Evolutionary conservation across 2,888 invertebrate species (phyloP), one percentile per base, ranked within the genome.

Genomic region (Hypomecis punctinalis): DNA sequence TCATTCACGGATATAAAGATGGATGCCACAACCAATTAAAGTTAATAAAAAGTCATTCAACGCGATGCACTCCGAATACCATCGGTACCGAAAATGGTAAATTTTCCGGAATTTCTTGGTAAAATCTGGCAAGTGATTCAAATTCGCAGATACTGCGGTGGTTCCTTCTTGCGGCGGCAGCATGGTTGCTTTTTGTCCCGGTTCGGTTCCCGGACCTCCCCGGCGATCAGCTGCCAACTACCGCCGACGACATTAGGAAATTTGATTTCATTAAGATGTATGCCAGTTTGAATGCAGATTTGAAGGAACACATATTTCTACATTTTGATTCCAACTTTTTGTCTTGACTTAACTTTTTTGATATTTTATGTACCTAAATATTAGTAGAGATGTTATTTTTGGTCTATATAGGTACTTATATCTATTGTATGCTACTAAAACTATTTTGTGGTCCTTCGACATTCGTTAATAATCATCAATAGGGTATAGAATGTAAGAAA

Each of bases 71-170:
- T 57, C 63, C 45, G 56, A 64, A 47, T 67, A 57, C 40, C 40
- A 49, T 51, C 60, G 63, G 45, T 42, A 55, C 64, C 72, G 51
- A 53, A 74, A 75, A 75, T 76, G 74, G 74, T 71, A 73, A 76
- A 78, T 80, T 73, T 74, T 73, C 69, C 67, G 62, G 59, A 67
- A 67, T 70, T 77, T 75, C 75, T 68, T 63, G 67, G 79, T 76
- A 78, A 70, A 70, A 70, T 58, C 35, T 54, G 51, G 61, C 56
- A 56, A 67, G 62, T 67, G 56, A 69, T 69, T 72, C 68, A 71
- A 73, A 75, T 72, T 66, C 60, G 68, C 52, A 68, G 69, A 70
- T 65, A 65, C 69, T 70, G 68, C 61, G 61, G 66, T 61, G 63
- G 61, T n/a, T 68, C 51, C 65, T 67, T 76, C 72, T 76, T 77